Base-by-base conservation (phyloP, 2,888 invertebrate genomes). In the Thyatira batis region DNA sequence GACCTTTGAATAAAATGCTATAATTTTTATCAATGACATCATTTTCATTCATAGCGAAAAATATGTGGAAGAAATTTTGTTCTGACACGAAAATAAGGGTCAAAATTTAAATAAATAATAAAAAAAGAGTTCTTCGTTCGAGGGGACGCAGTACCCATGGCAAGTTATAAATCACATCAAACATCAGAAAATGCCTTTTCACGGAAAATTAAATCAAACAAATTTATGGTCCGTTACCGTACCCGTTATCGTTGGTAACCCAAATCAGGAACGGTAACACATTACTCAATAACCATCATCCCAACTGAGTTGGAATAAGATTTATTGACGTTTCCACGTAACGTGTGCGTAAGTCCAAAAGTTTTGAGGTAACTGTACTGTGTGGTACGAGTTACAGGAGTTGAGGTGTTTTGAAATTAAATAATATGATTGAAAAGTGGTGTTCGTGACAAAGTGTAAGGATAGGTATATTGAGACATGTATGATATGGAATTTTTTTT, bases 271-370 rank as follows among this genome's bases (percentile, higher is more conserved):
- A 58, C 65, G 60, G 67, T 64, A 73, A 67, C 72, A 72, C 71
- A 78, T 78, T 80, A 76, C 73, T 78, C 76, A 71, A 76, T 78
- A 78, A 76, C 75, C 76, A 78, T 79, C 77, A 73, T 67, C 68
- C 67, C 63, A 65, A 63, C 69, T 70, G 63, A 73, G 71, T 71
- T 63, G 52, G 53, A 65, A 69, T 53, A 69, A 77, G 78, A 84
- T 82, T 82, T 82, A 83, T 82, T 75, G 80, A 75, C 73, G 73
- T 54, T 71, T 69, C 69, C 71, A 58, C 57, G 63, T 69, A 72
- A 74, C 72, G 71, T 76, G 72, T 71, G 67, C 67, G 72, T 70
- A 66, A 68, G 76, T 73, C 71, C 62, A 55, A 76, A 78, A 80
- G 73, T 80, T 78, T 73, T 67, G 71, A 75, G 70, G 71, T 69